These are phyloP conservation scores for Gracilinanus agilis DNA, from an alignment of 2,113 vertebrate species.

Conservation along the genomic window DNA sequence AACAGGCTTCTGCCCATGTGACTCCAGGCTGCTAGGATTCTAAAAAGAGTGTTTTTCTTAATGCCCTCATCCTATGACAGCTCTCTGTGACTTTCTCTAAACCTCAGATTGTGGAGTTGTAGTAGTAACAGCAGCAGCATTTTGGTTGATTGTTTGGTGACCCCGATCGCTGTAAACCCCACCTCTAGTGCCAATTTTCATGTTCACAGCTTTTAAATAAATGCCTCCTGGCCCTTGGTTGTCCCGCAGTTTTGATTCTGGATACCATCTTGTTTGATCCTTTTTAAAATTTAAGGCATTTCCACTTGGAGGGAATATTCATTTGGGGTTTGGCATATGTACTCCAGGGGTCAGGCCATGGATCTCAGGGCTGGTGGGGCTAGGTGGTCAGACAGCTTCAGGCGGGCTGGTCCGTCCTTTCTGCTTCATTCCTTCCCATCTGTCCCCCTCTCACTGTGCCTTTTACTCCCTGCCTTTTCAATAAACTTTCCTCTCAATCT, in stretches of 20 bases:
- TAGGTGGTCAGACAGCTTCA: background rate
- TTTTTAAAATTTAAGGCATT: background rate
- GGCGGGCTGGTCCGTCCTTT: background rate
- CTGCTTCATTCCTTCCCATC: background rate
- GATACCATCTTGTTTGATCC: background rate
- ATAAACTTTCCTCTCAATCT: background rate
- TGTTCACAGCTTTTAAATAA: slow-evolving; percentile 85
- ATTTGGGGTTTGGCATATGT: background rate
- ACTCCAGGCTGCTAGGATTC: background rate
- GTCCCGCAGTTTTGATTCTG: background rate
- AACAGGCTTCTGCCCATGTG: background rate
- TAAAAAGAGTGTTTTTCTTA: background rate
- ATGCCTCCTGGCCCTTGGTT: slow-evolving; percentile 81
- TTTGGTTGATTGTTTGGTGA: slow-evolving; percentile 78
- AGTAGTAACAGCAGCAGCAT: slow-evolving; percentile 60
- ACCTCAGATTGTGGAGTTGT: slow-evolving; percentile 6
- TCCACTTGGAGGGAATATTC: background rate
- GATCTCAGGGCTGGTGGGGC: slow-evolving; percentile 23
- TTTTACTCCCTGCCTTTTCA: background rate
- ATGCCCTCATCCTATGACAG: background rate
- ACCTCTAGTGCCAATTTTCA: slow-evolving; percentile 21
- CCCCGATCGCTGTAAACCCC: slow-evolving; percentile 79
- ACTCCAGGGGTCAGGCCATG: too few species aligned
- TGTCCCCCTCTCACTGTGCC: background rate
- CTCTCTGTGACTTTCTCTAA: background rate